Base-by-base conservation (phyloP, 1,140 invertebrate species). In the Wiebesia pumilae region DNA sequence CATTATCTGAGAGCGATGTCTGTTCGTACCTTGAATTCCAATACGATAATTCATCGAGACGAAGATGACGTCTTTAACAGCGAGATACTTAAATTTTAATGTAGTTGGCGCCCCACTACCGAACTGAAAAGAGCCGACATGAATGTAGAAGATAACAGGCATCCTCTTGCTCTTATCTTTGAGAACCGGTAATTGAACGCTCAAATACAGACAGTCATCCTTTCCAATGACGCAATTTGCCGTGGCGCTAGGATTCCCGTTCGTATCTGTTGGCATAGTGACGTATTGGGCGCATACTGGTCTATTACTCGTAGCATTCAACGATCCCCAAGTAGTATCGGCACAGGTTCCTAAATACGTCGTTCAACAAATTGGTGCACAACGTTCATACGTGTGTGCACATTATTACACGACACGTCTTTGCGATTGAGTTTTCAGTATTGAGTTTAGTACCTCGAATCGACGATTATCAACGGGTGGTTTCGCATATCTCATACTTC, bases 171-270 rank as follows among this genome's bases (percentile, higher is more conserved):
- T 94, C 89, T 94, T 92, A 80, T 97, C 38, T n/a, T 51, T 16
- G 6, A 67, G 2, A 27, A 51, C 83, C 9, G 77, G 97, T 0
- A 96, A 95, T 90, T 96, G 97, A 12, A 98, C 94, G 91, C 97
- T 97, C 12, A 98, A 92, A 87, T 96, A 96, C 7, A 98, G 92
- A 91, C 97, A 98, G 93, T 98, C 96, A 88, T 96, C 96, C 54
- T 93, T 94, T 9, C 95, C 95, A 6, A 3, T 7, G 27, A 86
- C 67, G 6, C 69, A 67, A 51, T 65, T 35, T 24, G 67, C 30
- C 21, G 30, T 40, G 6, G 27, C 40, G 3, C 30, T 2, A 12
- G 43, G 24, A 14, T 82, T 16, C 78, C 83, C 83, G 27, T 85
- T 54, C 51, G 79, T 7, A 33, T 85, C 77, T 0, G 62, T 30